These are phyloP conservation scores for Onychomys leucogaster DNA, from an alignment of 2,797 vertebrate species.

Conservation along the genomic window DNA sequence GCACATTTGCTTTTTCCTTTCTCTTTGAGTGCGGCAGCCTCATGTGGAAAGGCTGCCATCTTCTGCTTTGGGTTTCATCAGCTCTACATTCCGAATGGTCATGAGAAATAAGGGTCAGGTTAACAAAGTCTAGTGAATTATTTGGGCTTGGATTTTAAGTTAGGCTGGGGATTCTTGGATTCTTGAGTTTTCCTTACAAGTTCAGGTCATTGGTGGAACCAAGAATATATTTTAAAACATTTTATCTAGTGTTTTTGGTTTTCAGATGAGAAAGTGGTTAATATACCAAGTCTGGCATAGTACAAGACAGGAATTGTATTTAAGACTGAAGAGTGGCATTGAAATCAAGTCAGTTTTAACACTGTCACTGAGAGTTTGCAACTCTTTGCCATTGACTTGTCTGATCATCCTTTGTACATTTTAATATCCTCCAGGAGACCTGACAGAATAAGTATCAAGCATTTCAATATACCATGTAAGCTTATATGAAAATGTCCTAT, in stretches of 20 bases:
- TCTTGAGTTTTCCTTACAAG: background rate
- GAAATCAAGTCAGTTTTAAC: background rate
- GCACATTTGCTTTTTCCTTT: background rate
- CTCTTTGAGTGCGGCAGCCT: background rate
- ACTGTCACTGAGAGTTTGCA: background rate
- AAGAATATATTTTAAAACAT: constrained; percentile 28
- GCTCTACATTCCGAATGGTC: background rate
- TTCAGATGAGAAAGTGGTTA: background rate
- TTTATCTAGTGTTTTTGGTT: background rate
- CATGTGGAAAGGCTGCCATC: background rate
- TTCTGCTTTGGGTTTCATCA: background rate
- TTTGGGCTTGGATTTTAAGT: background rate
- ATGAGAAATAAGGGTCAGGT: background rate
- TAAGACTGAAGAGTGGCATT: background rate
- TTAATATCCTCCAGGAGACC: background rate
- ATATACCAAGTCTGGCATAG: background rate
- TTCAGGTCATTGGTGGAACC: background rate
- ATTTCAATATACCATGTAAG: background rate
- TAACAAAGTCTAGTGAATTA: background rate
- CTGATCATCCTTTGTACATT: background rate
- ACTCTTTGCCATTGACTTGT: background rate
- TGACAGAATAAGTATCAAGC: background rate
- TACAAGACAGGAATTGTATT: background rate
- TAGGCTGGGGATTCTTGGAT: background rate
- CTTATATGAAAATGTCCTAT: background rate